Evolutionary conservation across 2,888 invertebrate genomes (phyloP), one percentile per base, ranked within the genome.

Genomic region (Scaptomyza cyrtandrae): DNA sequence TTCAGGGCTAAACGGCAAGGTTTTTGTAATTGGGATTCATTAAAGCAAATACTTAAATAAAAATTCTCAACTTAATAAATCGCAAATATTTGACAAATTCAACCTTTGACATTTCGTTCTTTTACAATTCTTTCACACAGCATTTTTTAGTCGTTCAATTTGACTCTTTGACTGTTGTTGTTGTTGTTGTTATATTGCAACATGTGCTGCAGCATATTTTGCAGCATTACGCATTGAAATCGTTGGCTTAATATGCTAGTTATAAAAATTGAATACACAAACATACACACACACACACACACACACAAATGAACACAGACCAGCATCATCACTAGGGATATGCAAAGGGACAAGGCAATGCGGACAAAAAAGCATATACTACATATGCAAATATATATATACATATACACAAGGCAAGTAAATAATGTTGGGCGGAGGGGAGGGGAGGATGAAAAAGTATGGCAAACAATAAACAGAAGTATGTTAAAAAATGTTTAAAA

Each of bases 171-270:
- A 19, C 11, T 5, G 54, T 16, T 16, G 19, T 19, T 2, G 19
- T 19, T 19, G 19, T 19, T 19, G 10, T 60, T 24, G 13, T 46
- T 57, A 63, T 58, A 68, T 74, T 78, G 43, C 49, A 44, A 35
- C 57, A 74, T 68, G 62, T 74, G 75, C 54, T 54, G 41, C 48
- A 49, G 56, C 64, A 75, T 58, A 65, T 74, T 74, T 55, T 39
- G n/a, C 52, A 43, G 50, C 45, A 64, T 76, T 80, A 71, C 80
- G 77, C 64, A 61, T 57, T 44, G 73, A 62, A 69, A 76, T 83
- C 72, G 87, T 46, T 44, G 87, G 84, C 81, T 83, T 84, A 80
- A 86, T 83, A 77, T 67, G 80, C 72, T 86, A 83, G 83, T 83
- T 80, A 79, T 71, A 74, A 78, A 78, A 74, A 75, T 54, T 62